Evolutionary conservation across 2,113 vertebrate species (phyloP), one percentile per base, ranked within the genome.

Genomic region (Rhagologus leucostigma): DNA sequence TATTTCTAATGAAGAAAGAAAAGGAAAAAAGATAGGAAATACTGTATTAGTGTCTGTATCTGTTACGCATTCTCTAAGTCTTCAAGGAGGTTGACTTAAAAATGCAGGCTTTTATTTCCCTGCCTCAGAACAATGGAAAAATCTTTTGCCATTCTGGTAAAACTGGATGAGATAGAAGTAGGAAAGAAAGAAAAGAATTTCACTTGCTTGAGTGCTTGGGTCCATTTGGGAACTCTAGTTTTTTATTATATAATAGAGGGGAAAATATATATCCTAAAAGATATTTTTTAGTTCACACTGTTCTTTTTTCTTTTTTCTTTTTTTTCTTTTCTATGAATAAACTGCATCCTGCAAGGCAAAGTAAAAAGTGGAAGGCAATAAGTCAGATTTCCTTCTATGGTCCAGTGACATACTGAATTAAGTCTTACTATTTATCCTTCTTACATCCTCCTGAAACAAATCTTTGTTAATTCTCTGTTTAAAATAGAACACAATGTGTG

Each of bases 391-490:
- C 49, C 33, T 89, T 83, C 64, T 32, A 14, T 53, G n/a, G 29
- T 86, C 64, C 39, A 39, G 42, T 67, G 62, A 67, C 56, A 90
- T 22, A 33, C 33, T 74, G 56, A 86, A 84, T 57, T 46, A 76
- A 82, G 65, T 33, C 55, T 88, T 78, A 73, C 47, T 44, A 8
- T 94, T 92, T 91, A 67, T 63, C 50, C 35, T 81, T 75, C 30
- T n/a, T 92, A 63, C 80, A 91, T 95, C 83, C 57, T 95, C 47
- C 62, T 90, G 50, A 95, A 92, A 90, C 64, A 95, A 94, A 95
- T 94, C 81, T 95, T 95, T 84, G 95, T 97, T 97, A 97, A 94
- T 92, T 96, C n/a, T 76, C 63, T 86, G 39, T 94, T 96, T 95
- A 92, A 97, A 96, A 96, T 90, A 97, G 93, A 95, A 82, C 84